These are phyloP conservation scores for Cygnus buccinator DNA, from an alignment of 2,113 vertebrate genomes.

Conservation along the genomic window DNA sequence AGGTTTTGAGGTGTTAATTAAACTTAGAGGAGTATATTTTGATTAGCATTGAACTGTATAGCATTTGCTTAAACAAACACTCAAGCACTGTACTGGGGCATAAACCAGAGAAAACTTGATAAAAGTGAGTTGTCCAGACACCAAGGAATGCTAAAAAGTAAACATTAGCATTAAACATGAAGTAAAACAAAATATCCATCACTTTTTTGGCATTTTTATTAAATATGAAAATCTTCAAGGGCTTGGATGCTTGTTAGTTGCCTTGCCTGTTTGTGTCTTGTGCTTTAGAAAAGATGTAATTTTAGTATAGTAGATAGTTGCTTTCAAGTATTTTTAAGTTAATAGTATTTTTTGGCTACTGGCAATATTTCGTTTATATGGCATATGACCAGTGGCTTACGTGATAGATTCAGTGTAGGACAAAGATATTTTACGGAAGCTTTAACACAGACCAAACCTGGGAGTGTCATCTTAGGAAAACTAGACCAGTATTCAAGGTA, in stretches of 20 bases:
- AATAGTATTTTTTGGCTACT: not conserved
- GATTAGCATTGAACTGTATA: not conserved
- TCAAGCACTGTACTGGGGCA: not conserved
- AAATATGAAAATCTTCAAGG: not conserved
- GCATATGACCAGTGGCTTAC: not conserved
- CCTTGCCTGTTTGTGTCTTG: not conserved
- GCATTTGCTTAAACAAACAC: not conserved
- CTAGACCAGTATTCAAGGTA: rapidly evolving
- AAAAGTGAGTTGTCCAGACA: not conserved
- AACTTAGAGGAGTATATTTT: not conserved
- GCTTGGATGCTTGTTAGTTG: not conserved
- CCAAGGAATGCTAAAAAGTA: not conserved
- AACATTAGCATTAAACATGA: not conserved
- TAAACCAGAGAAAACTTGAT: not conserved
- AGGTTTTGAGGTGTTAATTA: not conserved
- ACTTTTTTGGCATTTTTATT: not conserved
- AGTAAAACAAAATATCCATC: not conserved
- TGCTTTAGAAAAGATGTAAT: not conserved
- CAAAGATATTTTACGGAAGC: not conserved
- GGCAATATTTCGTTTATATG: not conserved
- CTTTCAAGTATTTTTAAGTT: not conserved
- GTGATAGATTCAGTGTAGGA: not conserved
- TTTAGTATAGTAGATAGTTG: not conserved
- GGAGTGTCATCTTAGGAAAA: not conserved
- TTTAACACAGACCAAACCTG: not conserved